Percentiles rank a stretch among this genome's conserved stretches.
These are phyloP conservation scores for Drosophila imparisetae DNA, from an alignment of 2,888 invertebrate genomes.

Conservation along the genomic window DNA sequence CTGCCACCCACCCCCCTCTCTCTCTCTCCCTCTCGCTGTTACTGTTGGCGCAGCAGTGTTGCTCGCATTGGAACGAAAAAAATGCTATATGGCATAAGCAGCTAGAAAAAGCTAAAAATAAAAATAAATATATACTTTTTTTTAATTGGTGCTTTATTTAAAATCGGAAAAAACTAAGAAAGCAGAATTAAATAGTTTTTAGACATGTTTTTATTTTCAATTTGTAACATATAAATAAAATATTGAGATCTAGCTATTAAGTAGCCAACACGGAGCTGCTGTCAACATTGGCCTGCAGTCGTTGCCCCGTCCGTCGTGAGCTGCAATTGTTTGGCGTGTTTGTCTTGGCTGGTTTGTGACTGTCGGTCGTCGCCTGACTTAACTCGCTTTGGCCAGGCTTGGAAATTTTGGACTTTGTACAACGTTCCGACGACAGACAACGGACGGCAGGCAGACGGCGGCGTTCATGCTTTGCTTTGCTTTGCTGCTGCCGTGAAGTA, in stretches of 20 bases:
- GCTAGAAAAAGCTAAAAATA: conserved; percentile 1
- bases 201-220: not conserved
- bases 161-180: not conserved
- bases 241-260: not conserved
- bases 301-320: conserved; percentile 57
- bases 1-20: conserved; percentile 28
- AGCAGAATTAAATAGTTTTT: not conserved
- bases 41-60: not conserved
- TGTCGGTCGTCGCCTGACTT: not conserved
- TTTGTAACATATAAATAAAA: not conserved
- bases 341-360: conserved; percentile 76
- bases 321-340: conserved; percentile 76
- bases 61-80: not conserved
- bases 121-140: not conserved
- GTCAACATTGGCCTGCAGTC: conserved; percentile 23
- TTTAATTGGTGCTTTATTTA: not conserved
- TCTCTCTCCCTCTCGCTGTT: not conserved
- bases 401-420: conserved; percentile 70
- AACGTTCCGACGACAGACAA: conserved; percentile 32
- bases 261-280: not conserved
- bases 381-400: conserved; percentile 31
- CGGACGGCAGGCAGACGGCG: conserved; percentile 14
- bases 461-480: conserved; percentile 36
- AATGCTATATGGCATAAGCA: not conserved
- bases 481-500: conserved; percentile 33